A percentile compares a stretch with the other conserved stretches of the same genome.
Conservation (phyloP, 2,888 invertebrate genomes). For the Pyrocoelia pectoralis region DNA sequence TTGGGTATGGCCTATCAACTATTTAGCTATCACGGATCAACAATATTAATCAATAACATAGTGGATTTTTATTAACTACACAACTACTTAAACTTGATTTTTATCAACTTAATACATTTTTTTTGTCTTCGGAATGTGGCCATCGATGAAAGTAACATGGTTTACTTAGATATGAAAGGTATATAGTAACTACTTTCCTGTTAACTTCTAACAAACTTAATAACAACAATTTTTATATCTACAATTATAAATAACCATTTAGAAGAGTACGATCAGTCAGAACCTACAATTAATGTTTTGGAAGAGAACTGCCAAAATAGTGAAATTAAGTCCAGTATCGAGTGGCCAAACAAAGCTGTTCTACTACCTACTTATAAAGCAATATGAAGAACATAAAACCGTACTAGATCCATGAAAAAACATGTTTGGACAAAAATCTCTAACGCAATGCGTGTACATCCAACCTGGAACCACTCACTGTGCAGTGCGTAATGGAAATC, state of each 20-base stretch:
- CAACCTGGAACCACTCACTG: no score
- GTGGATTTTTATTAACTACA: no score
- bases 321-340: neutral
- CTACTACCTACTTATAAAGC: slow-evolving; percentile 13
- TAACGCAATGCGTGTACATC: neutral
- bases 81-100: no score
- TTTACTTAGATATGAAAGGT: neutral
- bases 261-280: no score
- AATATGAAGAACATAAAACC: slow-evolving; percentile 8
- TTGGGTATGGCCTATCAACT: no score
- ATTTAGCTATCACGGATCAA: no score
- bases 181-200: neutral
- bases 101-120: no score
- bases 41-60: no score
- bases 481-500: no score
- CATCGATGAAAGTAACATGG: neutral
- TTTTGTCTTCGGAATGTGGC: neutral
- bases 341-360: slow-evolving; percentile 14
- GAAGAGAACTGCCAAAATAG: neutral
- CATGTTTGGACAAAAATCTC: slow-evolving; percentile 10
- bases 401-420: slow-evolving; percentile 10
- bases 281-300: neutral
- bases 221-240: no score
- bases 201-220: neutral
- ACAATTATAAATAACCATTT: no score